A percentile compares a stretch with the other conserved stretches of the same genome.
These are phyloP conservation scores for Chrosomus eos DNA, from an alignment of 2,797 vertebrate genomes.

Conservation along the genomic window DNA sequence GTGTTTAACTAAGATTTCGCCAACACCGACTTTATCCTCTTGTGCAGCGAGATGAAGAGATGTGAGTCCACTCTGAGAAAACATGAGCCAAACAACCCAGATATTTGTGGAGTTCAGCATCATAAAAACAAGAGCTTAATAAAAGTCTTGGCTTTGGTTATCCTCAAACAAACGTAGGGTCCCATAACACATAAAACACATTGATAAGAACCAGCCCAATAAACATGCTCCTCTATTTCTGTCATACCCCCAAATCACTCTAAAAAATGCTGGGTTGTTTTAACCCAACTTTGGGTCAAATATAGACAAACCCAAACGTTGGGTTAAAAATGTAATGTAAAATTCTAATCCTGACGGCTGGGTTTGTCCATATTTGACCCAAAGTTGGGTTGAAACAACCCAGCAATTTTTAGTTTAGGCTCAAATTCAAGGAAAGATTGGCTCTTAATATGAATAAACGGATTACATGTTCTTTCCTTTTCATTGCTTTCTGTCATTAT, in stretches of 20 bases:
- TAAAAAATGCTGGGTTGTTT: too few relatives aligned
- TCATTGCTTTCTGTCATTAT: neutral
- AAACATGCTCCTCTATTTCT: neutral
- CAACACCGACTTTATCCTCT: conserved; percentile 92
- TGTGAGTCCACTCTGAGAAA: conserved; percentile 88
- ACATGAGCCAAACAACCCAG: conserved; percentile 7
- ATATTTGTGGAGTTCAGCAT: neutral
- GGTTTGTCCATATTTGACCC: too few relatives aligned
- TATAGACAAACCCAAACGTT: too few relatives aligned
- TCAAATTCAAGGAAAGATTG: neutral
- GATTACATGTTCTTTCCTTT: neutral
- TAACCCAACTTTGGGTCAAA: too few relatives aligned
- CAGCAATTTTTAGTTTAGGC: too few relatives aligned
- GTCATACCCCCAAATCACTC: too few relatives aligned
- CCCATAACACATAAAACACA: neutral
- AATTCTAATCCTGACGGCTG: too few relatives aligned
- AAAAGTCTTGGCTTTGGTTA: neutral
- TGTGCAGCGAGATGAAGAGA: conserved; percentile 95
- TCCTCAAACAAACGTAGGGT: neutral
- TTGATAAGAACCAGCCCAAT: neutral
- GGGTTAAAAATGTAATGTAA: too few relatives aligned
- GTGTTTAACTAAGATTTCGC: conserved; percentile 85
- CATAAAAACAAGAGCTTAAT: neutral
- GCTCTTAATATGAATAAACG: neutral
- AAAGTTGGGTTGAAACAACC: too few relatives aligned